Base-by-base conservation (phyloP, 2,888 invertebrate species). In the Cataglyphis livida region DNA sequence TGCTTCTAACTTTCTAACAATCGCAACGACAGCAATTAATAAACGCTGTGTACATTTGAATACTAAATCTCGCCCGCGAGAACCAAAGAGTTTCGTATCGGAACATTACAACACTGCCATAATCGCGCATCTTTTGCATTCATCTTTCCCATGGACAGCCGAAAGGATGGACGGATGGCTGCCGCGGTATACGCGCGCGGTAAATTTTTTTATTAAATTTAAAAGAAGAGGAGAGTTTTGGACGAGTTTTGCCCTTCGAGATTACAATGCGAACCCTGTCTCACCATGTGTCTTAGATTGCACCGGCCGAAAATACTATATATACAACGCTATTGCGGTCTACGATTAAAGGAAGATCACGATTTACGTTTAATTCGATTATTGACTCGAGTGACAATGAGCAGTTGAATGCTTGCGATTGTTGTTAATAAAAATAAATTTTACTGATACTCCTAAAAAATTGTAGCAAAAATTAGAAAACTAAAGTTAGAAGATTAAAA, bases 111-210 rank as follows among this genome's bases (percentile, higher is more conserved):
- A 83, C 61, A 76, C 28, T 68, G 32, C n/a, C 41, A 61, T 73
- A 76, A 76, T 25, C 59, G 15, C 54, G 10, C 44, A 10, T 68
- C 9, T 78, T 44, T 82, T 41, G 59, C 57, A 74, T 51, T 76
- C 51, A 81, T 71, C 65, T 68, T 81, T 81, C 85, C 78, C 74
- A 66, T 64, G 73, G 89, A 90, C 93, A 93, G 92, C 93, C 91
- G 87, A 91, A 85, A 89, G 87, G 93, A 85, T 92, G 93, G 93
- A 93, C 93, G 93, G 93, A 93, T 93, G 88, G 91, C 92, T 93
- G 92, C 86, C 90, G 83, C 85, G 82, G 28, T 81, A 25, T 76
- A 75, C 68, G 38, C 21, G 82, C 70, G 76, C 48, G 61, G 15
- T 38, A 12, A 12, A 65, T 12, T 51, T 87, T n/a, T 68, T 82